Evolutionary conservation across 2,113 vertebrate genomes (phyloP).

Genomic region (Psittacara wagleri): DNA sequence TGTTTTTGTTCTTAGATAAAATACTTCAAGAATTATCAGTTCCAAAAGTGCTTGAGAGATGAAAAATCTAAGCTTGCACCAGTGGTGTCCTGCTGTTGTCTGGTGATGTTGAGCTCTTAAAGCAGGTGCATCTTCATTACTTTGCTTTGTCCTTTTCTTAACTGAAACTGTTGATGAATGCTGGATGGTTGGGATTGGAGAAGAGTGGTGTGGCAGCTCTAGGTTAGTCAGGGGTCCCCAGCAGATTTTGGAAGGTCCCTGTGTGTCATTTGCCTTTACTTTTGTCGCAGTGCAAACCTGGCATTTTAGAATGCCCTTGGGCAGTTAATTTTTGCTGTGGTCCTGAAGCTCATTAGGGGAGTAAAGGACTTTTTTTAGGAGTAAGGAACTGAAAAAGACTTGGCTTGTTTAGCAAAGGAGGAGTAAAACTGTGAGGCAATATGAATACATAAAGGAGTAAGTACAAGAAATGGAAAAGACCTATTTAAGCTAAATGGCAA

Average conservation of each 20-base stretch:
- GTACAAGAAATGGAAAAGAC: not conserved
- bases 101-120: not conserved
- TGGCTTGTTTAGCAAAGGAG: not conserved
- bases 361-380: not conserved
- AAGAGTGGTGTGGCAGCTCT: not conserved
- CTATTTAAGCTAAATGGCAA: not conserved
- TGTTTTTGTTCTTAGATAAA: not conserved
- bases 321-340: not conserved
- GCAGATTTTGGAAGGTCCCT: not conserved
- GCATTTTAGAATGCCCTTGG: not conserved
- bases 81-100: not conserved
- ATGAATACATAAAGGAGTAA: not conserved
- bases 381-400: not conserved
- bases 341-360: not conserved
- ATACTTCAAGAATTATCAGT: not conserved
- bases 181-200: not conserved
- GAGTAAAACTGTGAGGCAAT: not conserved
- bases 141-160: not conserved
- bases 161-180: not conserved
- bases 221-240: not conserved
- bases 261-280: not conserved
- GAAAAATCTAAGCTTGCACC: not conserved
- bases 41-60: not conserved
- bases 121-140: not conserved
- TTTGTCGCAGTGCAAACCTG: not conserved